Conservation (phyloP, 2,888 invertebrate genomes). For the Diaphora mendica region DNA sequence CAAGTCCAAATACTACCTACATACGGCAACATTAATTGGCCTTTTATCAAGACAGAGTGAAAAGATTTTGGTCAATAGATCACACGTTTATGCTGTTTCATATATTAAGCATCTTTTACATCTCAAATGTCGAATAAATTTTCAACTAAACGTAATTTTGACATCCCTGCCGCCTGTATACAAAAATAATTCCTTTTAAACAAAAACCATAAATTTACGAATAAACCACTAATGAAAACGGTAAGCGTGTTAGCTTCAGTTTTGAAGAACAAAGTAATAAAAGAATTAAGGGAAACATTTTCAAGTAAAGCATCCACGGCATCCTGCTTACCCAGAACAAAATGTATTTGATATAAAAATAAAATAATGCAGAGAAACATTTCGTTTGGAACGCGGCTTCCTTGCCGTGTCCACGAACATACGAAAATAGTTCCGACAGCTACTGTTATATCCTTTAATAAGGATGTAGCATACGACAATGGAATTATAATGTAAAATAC, state of each 20-base stretch:
- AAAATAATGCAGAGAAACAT: conserved; percentile 22
- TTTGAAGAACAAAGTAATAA: conserved; percentile 5
- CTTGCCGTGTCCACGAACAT: conserved; percentile 22
- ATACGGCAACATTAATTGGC: no score
- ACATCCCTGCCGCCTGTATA: neutral
- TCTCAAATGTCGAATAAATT: neutral
- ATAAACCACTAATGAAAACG: neutral
- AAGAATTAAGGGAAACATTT: neutral
- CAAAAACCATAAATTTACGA: neutral
- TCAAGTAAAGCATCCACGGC: neutral
- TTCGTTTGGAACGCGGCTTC: conserved; percentile 28
- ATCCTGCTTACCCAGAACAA: conserved; percentile 10
- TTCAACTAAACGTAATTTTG: neutral
- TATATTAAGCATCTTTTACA: neutral
- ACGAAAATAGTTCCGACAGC: conserved; percentile 46
- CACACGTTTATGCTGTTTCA: no score
- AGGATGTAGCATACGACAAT: conserved; percentile 29
- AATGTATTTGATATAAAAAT: conserved; percentile 23
- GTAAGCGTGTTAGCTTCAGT: neutral
- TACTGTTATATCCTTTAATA: conserved; percentile 30
- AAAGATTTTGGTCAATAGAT: no score
- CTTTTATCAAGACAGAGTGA: no score
- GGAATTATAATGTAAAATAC: conserved; percentile 4
- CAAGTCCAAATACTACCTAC: no score
- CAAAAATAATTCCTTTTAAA: neutral